phyloP scores from a whole-genome alignment of 2,113 vertebrate species.

The Progne subis region DNA sequence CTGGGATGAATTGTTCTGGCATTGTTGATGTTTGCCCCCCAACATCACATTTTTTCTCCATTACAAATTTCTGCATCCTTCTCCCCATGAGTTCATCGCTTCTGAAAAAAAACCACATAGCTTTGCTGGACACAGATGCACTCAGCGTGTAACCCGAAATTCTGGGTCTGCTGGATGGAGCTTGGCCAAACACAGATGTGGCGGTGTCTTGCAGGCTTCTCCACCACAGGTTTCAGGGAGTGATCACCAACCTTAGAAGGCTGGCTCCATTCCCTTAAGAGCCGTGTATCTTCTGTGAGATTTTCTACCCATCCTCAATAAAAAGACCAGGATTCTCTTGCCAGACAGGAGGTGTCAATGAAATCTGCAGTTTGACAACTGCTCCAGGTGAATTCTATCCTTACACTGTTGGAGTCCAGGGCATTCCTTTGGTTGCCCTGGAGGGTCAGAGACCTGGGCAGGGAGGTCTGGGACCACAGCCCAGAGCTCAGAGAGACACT shows the following conservation, averaged over 20 bases:
- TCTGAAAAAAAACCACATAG: neutral
- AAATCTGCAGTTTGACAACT: neutral
- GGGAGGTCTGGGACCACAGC: too few relatives aligned
- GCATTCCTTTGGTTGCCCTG: too few relatives aligned
- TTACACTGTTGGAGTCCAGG: too few relatives aligned
- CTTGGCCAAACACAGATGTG: neutral
- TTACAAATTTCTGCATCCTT: neutral
- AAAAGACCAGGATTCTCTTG: neutral
- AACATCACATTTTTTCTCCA: neutral
- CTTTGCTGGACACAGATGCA: neutral
- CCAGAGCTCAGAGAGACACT: too few relatives aligned
- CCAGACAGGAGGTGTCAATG: neutral
- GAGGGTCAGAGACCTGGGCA: too few relatives aligned
- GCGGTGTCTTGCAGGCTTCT: neutral
- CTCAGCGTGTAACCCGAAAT: neutral
- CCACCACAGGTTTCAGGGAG: neutral
- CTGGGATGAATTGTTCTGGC: neutral
- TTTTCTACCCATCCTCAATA: neutral
- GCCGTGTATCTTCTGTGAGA: neutral
- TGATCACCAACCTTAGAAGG: neutral
- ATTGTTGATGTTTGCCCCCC: neutral
- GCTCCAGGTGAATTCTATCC: neutral
- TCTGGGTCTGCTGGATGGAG: neutral
- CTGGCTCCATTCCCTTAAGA: neutral
- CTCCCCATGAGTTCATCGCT: rapidly evolving